Evolutionary conservation across 2,888 invertebrate genomes (phyloP), one percentile per base, ranked within the genome.

Genomic region (Phorcus lineatus): DNA sequence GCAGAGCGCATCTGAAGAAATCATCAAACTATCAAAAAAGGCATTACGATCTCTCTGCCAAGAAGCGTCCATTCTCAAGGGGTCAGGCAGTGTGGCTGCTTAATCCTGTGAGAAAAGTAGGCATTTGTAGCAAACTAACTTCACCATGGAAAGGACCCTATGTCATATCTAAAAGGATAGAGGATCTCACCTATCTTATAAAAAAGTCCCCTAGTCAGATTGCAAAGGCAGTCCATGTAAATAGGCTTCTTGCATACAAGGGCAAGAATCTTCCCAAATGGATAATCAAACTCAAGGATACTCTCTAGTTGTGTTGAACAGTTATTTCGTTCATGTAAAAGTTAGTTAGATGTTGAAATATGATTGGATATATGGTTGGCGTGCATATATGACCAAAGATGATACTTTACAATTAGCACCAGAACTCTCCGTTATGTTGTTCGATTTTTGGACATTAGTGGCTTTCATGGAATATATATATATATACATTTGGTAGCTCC

Each of bases 91-190:
- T 76, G 17, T 76, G 76, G 76, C 6, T 76, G 16, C 53, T 24
- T 28, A 53, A 76, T 22, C 24, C 76, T 13, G 11, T 17, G 24
- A 76, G 76, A 13, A 52, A 17, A 24, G 24, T 54, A n/a, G 76
- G 55, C 7, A 16, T 76, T 11, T 76, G 76, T 6, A 11, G n/a
- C 3, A 76, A 76, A 17, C 28, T 76, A 9, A 76, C 76, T 13
- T 55, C 76, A 7, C 3, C 2, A 6, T 76, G 55, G 76, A 76
- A 76, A 76, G 76, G 76, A 16, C 76, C 76, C 17, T 76, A 76
- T 16, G 0, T 76, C 1, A 16, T 76, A 9, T 24, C n/a, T 1
- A 76, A 17, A 3, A 76, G n/a, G 53, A 13, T 76, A 17, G 76
- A 76, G 13, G 76, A 76, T 16, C 11, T 76, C n/a, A 76, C 54